Conservation (phyloP, 2,888 invertebrate genomes). For the Nemurella pictetii region DNA sequence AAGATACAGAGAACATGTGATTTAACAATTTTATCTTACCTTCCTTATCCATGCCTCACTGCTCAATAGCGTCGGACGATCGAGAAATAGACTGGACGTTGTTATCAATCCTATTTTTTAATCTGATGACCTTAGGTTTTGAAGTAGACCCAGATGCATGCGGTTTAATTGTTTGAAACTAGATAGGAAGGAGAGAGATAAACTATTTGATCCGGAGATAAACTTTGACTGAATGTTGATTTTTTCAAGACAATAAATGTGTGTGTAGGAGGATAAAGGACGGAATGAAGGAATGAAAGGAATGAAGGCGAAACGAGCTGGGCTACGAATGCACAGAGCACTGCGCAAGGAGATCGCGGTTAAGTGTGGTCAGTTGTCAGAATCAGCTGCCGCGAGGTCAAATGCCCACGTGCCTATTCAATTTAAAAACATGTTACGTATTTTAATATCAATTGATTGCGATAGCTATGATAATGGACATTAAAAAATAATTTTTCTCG, state of each 20-base stretch:
- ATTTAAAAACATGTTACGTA: no score
- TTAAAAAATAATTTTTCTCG: no score
- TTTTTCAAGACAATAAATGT: background rate
- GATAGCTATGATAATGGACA: no score
- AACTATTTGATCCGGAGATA: background rate
- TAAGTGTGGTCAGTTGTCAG: background rate
- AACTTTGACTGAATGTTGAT: background rate
- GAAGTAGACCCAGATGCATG: background rate
- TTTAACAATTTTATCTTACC: background rate
- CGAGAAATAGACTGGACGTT: background rate
- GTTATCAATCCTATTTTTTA: background rate
- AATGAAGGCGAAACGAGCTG: background rate
- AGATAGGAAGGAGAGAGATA: background rate
- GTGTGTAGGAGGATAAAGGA: background rate
- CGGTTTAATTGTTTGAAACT: background rate
- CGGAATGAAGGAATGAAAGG: background rate
- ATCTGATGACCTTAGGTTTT: background rate
- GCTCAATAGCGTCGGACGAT: background rate
- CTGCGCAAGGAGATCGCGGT: background rate
- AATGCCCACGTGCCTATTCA: no score
- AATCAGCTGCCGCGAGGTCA: background rate
- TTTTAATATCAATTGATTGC: no score
- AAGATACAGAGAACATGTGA: background rate
- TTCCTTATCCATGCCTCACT: background rate
- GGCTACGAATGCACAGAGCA: background rate